phyloP scores from a whole-genome alignment of 53 echinoderm and acorn worm species.

The Echinarachnius parma region DNA sequence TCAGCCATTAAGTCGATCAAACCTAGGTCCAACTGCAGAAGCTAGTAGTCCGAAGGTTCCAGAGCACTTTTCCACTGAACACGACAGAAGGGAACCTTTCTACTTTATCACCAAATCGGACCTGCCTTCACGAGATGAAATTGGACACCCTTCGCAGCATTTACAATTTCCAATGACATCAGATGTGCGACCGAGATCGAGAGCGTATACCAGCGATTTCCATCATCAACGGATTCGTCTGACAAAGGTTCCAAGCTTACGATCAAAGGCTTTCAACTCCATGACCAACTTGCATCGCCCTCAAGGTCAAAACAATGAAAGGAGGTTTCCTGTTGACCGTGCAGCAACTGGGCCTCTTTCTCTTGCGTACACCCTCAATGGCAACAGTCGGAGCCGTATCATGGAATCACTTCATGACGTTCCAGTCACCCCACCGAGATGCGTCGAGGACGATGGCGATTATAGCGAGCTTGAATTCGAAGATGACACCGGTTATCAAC shows the following conservation, averaged over 20 bases:
- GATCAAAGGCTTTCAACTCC: too few relatives aligned
- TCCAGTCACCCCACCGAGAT: neutral
- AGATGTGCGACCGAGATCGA: constrained; percentile 2
- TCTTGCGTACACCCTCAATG: constrained; percentile 3
- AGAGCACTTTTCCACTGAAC: too few relatives aligned
- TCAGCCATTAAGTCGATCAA: neutral
- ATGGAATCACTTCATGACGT: neutral
- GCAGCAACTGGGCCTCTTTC: neutral
- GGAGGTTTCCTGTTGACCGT: too few relatives aligned
- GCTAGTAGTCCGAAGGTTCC: neutral
- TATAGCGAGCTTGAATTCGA: neutral
- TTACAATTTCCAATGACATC: neutral
- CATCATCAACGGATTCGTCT: neutral
- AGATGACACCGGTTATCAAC: too few relatives aligned
- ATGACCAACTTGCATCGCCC: too few relatives aligned
- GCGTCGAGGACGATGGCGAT: neutral
- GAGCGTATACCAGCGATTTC: constrained; percentile 3
- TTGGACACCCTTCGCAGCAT: too few relatives aligned
- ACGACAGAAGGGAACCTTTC: too few relatives aligned
- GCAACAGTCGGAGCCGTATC: neutral
- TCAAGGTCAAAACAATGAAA: too few relatives aligned
- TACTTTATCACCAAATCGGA: too few relatives aligned
- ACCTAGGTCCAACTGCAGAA: neutral
- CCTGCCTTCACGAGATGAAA: too few relatives aligned
- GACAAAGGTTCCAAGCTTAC: too few relatives aligned